These are phyloP conservation scores for Gambelia wislizenii DNA, from an alignment of 2,797 vertebrate genomes.

Conservation along the genomic window DNA sequence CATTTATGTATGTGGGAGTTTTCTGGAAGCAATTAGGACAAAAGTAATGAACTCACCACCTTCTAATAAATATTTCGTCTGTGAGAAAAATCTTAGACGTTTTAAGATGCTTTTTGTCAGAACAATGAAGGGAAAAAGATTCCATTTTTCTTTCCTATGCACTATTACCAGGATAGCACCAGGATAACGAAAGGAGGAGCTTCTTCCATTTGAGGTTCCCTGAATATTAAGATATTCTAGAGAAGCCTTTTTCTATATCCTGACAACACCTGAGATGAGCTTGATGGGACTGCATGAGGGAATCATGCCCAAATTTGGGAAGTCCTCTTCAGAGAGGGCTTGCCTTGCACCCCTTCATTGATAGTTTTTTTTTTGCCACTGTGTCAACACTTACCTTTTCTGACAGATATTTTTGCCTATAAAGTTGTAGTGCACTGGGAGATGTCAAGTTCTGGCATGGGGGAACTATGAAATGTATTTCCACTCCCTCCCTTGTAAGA, in stretches of 20 bases:
- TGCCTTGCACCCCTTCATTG: neutral
- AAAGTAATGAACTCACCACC: conserved; percentile 40
- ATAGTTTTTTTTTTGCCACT: neutral
- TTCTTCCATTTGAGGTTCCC: neutral
- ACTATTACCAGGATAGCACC: neutral
- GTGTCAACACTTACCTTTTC: neutral
- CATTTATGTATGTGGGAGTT: conserved; percentile 39
- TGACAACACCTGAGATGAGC: neutral
- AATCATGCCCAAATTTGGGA: neutral
- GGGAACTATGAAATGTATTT: too few species aligned
- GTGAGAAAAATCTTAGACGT: conserved; percentile 38
- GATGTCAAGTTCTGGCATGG: too few species aligned
- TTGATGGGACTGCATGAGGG: neutral
- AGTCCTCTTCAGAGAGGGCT: neutral
- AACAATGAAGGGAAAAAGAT: conserved; percentile 21
- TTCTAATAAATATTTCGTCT: conserved; percentile 41
- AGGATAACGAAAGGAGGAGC: neutral
- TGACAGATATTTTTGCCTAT: neutral
- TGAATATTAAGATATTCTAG: neutral
- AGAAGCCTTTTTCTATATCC: neutral
- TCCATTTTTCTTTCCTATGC: conserved; percentile 11
- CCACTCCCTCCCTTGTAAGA: too few species aligned
- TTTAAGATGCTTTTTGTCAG: conserved; percentile 23
- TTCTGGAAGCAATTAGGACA: conserved; percentile 42
- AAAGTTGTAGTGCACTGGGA: neutral